A percentile compares a stretch with the other conserved stretches of the same genome.
These are phyloP conservation scores for Helicorthomorpha holstii DNA, from an alignment of 1,140 invertebrate species.

Conservation along the genomic window DNA sequence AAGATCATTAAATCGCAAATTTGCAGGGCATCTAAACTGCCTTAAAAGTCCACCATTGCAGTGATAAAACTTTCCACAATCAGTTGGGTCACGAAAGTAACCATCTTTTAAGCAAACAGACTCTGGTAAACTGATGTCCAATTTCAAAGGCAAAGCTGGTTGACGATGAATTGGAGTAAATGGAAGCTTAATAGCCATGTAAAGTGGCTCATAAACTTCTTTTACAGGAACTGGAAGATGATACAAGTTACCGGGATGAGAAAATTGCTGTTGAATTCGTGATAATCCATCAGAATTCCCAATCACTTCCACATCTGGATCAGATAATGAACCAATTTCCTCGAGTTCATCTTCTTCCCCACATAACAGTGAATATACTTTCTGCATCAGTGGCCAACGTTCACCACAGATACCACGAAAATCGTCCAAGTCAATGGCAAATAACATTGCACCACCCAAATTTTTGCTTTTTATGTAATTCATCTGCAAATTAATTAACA, in stretches of 20 bases:
- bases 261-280: too few species aligned
- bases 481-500: too few species aligned
- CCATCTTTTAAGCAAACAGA: background rate
- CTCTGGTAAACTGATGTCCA: background rate
- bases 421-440: conserved; percentile 39
- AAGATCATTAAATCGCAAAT: conserved; percentile 35
- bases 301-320: too few species aligned
- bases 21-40: conserved; percentile 30
- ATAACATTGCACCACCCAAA: conserved; percentile 41
- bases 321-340: too few species aligned
- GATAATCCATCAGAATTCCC: too few species aligned
- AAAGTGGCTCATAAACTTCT: background rate
- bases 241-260: too few species aligned
- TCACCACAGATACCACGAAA: conserved; percentile 20
- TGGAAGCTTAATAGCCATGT: background rate
- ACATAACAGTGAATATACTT: conserved; percentile 12
- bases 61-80: conserved; percentile 46
- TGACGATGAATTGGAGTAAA: background rate
- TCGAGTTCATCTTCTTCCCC: background rate
- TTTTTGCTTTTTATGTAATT: conserved; percentile 20
- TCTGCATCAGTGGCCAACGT: conserved; percentile 19
- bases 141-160: background rate
- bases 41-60: conserved; percentile 36
- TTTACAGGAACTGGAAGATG: too few species aligned
- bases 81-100: conserved; percentile 28